Conservation (phyloP, 2,888 invertebrate species). For the Melitaea athalia region DNA sequence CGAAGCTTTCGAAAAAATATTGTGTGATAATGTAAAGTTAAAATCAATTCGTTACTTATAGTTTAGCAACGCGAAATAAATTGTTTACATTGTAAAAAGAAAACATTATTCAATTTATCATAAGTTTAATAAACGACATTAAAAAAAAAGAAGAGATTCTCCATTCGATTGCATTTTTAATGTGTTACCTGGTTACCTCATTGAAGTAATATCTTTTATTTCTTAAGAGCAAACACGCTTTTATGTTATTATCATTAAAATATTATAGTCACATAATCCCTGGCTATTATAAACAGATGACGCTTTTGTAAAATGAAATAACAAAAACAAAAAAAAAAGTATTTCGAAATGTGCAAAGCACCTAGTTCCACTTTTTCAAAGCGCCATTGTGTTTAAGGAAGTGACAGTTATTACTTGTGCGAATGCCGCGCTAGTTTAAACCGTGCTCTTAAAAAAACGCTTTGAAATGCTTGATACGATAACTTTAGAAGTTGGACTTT, state of each 20-base stretch:
- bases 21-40: too few species aligned
- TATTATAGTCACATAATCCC: background rate
- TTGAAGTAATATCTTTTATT: too few species aligned
- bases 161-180: too few species aligned
- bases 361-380: constrained; percentile 5
- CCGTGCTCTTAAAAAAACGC: constrained; percentile 14
- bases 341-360: constrained; percentile 10
- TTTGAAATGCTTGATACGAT: constrained; percentile 16
- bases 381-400: constrained; percentile 10
- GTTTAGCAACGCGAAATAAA: too few species aligned
- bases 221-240: too few species aligned
- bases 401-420: constrained; percentile 23
- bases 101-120: too few species aligned
- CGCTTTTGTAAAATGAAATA: background rate
- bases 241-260: too few species aligned
- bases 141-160: too few species aligned
- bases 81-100: too few species aligned
- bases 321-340: background rate
- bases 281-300: background rate
- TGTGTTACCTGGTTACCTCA: too few species aligned
- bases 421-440: constrained; percentile 19
- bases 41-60: too few species aligned
- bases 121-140: too few species aligned
- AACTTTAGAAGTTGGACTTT: constrained; percentile 6
- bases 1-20: background rate